Evolutionary conservation across 2,888 invertebrate species (phyloP).

Genomic region (Drosophila hamatofila): DNA sequence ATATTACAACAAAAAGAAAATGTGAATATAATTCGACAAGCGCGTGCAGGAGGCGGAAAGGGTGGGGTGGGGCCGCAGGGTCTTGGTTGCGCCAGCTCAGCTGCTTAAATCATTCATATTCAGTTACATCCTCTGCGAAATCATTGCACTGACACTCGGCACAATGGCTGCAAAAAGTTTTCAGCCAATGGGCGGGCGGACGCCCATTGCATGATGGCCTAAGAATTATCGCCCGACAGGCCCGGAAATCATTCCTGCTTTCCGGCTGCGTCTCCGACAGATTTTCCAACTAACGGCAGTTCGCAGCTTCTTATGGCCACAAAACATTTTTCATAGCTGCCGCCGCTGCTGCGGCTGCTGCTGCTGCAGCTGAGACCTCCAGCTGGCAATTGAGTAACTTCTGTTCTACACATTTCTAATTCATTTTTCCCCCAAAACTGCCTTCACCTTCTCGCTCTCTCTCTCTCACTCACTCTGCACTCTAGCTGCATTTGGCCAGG

Average conservation of each 20-base stretch:
- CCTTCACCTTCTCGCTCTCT: neutral
- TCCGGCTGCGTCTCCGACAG: slow-evolving; percentile 47
- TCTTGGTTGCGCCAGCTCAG: slow-evolving; percentile 22
- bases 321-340: slow-evolving; percentile 62
- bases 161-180: slow-evolving; percentile 71
- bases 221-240: slow-evolving; percentile 65
- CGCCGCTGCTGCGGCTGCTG: slow-evolving; percentile 16
- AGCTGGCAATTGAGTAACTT: slow-evolving; percentile 74
- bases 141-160: slow-evolving; percentile 62
- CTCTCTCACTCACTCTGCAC: neutral
- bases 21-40: slow-evolving; percentile 54
- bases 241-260: slow-evolving; percentile 65
- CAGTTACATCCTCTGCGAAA: slow-evolving; percentile 44
- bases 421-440: slow-evolving; percentile 52
- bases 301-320: slow-evolving; percentile 56
- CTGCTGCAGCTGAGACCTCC: slow-evolving; percentile 42
- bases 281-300: slow-evolving; percentile 45
- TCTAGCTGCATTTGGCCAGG: slow-evolving; percentile 36
- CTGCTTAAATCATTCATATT: slow-evolving; percentile 67
- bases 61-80: neutral
- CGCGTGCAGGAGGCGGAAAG: slow-evolving; percentile 16
- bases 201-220: slow-evolving; percentile 41
- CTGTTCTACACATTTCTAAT: slow-evolving; percentile 81
- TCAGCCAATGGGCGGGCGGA: slow-evolving; percentile 18
- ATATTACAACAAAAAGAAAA: slow-evolving; percentile 49